phyloP scores from a whole-genome alignment of 2,113 vertebrate species.

The Acanthochromis polyacanthus region DNA sequence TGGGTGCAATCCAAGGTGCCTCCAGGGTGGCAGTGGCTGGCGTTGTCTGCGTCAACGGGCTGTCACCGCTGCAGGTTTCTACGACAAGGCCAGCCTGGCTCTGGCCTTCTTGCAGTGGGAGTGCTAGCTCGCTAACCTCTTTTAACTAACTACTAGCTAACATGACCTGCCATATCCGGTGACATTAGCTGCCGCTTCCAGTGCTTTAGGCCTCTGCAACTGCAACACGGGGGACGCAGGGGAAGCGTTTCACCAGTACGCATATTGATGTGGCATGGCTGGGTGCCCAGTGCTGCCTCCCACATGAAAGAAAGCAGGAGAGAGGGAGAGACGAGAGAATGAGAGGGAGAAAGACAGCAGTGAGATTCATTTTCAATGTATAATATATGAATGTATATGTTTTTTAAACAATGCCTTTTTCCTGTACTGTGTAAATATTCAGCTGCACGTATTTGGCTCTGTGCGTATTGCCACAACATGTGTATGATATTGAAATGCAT shows the following conservation, averaged over 20 bases:
- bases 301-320: slow-evolving; percentile 72
- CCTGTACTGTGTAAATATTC: slow-evolving; percentile 68
- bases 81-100: slow-evolving; percentile 44
- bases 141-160: slow-evolving; percentile 71
- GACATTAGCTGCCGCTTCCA: slow-evolving; percentile 64
- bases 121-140: slow-evolving; percentile 60
- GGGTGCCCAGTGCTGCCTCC: slow-evolving; percentile 81
- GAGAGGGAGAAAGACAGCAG: slow-evolving; percentile 58
- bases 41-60: slow-evolving; percentile 65
- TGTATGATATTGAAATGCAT: slow-evolving; percentile 50
- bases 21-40: slow-evolving; percentile 79
- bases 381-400: slow-evolving; percentile 77
- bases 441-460: slow-evolving; percentile 48
- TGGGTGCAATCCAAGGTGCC: slow-evolving; percentile 84
- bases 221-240: slow-evolving; percentile 51
- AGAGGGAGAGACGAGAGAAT: slow-evolving; percentile 59
- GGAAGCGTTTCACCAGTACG: slow-evolving; percentile 75
- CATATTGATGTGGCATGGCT: slow-evolving; percentile 85
- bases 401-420: slow-evolving; percentile 65
- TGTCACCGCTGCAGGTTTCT: slow-evolving; percentile 65
- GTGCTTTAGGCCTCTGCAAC: slow-evolving; percentile 50
- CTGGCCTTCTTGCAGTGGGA: slow-evolving; percentile 35
- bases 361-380: slow-evolving; percentile 64
- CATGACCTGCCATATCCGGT: slow-evolving; percentile 67
- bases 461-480: slow-evolving; percentile 27